A percentile compares a stretch with the other conserved stretches of the same genome.
Evolutionary conservation across 2,888 invertebrate genomes (phyloP).

Genomic region (Microctonus aethiopoides): DNA sequence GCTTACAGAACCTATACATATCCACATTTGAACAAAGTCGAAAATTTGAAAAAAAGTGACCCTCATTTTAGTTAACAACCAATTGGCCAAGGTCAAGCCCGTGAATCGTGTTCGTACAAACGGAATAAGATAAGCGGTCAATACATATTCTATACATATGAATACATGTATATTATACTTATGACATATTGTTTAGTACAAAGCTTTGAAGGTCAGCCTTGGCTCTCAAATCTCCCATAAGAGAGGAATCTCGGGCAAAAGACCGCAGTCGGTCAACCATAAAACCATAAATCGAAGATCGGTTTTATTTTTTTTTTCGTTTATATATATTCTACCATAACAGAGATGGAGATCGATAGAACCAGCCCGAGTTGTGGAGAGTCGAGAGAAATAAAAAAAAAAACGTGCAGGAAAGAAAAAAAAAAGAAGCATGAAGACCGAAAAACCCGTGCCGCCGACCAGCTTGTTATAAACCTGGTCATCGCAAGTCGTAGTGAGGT

Average conservation of each 20-base stretch:
- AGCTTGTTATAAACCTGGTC: conserved; percentile 58
- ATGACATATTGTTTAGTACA: conserved; percentile 3
- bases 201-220: conserved; percentile 54
- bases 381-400: conserved; percentile 24
- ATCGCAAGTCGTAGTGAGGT: conserved; percentile 38
- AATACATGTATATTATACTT: neutral
- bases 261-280: conserved; percentile 65
- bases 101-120: neutral
- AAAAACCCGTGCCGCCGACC: conserved; percentile 47
- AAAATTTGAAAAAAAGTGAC: conserved; percentile 5
- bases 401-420: conserved; percentile 49
- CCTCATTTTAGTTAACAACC: neutral
- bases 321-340: conserved; percentile 46
- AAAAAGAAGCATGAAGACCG: conserved; percentile 38
- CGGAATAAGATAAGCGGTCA: neutral
- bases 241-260: conserved; percentile 49
- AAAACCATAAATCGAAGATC: conserved; percentile 61
- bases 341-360: conserved; percentile 27
- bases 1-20: neutral
- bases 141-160: neutral
- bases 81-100: conserved; percentile 10
- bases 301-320: conserved; percentile 60
- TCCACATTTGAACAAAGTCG: neutral
- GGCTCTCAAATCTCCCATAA: conserved; percentile 33
- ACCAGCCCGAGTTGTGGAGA: conserved; percentile 7